A percentile compares a stretch with the other conserved stretches of the same genome.
These are phyloP conservation scores for Pristis pectinata DNA, from an alignment of 2,797 vertebrate genomes.

Conservation along the genomic window DNA sequence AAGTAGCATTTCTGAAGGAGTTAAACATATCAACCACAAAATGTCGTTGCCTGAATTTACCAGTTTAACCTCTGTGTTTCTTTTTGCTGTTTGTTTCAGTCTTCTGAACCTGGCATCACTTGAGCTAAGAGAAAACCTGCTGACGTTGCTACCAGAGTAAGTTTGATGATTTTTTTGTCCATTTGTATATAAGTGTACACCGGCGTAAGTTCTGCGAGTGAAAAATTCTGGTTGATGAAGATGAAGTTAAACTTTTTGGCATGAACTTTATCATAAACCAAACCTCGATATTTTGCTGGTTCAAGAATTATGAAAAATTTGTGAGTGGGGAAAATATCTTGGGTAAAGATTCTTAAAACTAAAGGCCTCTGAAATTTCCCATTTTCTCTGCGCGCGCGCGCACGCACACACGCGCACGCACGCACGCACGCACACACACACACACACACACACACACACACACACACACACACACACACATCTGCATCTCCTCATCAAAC, in stretches of 20 bases:
- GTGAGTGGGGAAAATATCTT: neutral
- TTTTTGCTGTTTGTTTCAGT: constrained; percentile 56
- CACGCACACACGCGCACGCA: too few relatives aligned
- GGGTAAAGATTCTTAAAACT: neutral
- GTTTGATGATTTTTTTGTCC: constrained; percentile 49
- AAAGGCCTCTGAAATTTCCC: neutral
- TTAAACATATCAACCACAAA: neutral
- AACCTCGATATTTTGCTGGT: neutral
- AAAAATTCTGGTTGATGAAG: neutral
- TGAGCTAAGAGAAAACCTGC: constrained; percentile 91
- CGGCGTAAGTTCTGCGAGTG: neutral
- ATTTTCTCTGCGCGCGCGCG: too few relatives aligned
- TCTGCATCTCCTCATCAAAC: too few relatives aligned
- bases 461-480: too few relatives aligned
- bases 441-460: too few relatives aligned
- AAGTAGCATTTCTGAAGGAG: neutral
- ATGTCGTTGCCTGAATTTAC: neutral
- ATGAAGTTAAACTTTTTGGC: neutral
- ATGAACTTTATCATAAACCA: too few relatives aligned
- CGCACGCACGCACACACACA: too few relatives aligned
- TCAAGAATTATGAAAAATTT: neutral
- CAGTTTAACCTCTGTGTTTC: neutral
- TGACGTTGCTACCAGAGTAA: constrained; percentile 95
- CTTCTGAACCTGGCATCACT: constrained; percentile 88
- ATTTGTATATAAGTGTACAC: neutral